These are phyloP conservation scores for Sipha flava DNA, from an alignment of 1,140 invertebrate genomes.

Conservation along the genomic window DNA sequence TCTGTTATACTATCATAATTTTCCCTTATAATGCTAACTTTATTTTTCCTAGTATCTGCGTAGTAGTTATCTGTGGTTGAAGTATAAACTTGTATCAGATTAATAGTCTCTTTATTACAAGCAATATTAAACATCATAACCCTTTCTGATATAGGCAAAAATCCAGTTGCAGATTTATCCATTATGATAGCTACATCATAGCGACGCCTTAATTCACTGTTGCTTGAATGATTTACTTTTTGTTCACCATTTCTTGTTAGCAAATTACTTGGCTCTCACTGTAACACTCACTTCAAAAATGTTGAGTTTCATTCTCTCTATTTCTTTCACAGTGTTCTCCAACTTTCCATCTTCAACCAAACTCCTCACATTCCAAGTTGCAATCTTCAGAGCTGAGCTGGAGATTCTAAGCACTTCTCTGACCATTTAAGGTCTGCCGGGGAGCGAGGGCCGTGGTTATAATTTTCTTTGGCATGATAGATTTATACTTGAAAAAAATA, in stretches of 20 bases:
- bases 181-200: slow-evolving; percentile 9
- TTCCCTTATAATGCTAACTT: neutral
- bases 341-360: no score
- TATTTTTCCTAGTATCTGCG: neutral
- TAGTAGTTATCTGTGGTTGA: slow-evolving; percentile 33
- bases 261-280: no score
- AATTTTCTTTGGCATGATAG: neutral
- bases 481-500: neutral
- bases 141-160: no score
- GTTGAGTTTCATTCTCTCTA: no score
- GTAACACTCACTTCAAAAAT: no score
- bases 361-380: no score
- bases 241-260: neutral
- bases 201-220: neutral
- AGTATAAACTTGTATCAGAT: slow-evolving; percentile 34
- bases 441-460: neutral
- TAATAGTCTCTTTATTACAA: neutral
- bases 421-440: neutral
- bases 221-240: neutral
- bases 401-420: neutral
- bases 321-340: no score
- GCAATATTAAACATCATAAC: neutral
- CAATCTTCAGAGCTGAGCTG: slow-evolving; percentile 13
- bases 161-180: neutral
- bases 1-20: no score